Evolutionary conservation across 2,797 vertebrate species (phyloP), one percentile per base, ranked within the genome.

Genomic region (Amblyopsis hoosieri): DNA sequence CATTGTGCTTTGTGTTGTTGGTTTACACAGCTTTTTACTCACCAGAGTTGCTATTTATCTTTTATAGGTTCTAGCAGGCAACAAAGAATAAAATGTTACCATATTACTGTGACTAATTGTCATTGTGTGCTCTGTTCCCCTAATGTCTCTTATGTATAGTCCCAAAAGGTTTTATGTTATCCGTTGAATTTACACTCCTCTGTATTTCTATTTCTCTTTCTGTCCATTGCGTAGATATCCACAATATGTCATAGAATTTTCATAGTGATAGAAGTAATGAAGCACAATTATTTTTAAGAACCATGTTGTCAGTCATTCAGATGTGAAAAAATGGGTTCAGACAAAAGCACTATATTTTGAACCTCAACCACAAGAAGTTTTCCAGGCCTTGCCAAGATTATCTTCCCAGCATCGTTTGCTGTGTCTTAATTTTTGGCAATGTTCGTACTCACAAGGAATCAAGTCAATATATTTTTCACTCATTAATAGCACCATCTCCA

Each of bases 1-100:
- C 87, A 91, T 91, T 89, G 86, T 90, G 87, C 83, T 90, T 91
- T 87, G 85, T 91, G 85, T 89, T 91, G 91, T 92, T 91, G 84
- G 87, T 91, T 92, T 92, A 91, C 86, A 82, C 84, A 85, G 88
- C 89, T 90, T 87, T 88, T 90, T 90, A 90, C 85, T 89, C 85
- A 80, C 76, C 75, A 85, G 73, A 80, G 86, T 82, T 85, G 79
- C 85, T 89, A 90, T 93, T 91, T 93, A 90, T 93, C 87, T 90
- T 93, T 92, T 85, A 90, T 90, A 79, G 81, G 86, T 85, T 87
- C 89, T 84, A 85, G 84, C 71, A 83, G 89, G 85, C 64, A 78
- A 81, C 71, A 82, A 79, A 74, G 58, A 78, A 77, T 80, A 75
- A 81, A 83, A 82, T 82, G 79, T 84, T 83, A 79, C 76, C 71